Conservation (phyloP, 2,113 vertebrate species). For the Tenrec ecaudatus region DNA sequence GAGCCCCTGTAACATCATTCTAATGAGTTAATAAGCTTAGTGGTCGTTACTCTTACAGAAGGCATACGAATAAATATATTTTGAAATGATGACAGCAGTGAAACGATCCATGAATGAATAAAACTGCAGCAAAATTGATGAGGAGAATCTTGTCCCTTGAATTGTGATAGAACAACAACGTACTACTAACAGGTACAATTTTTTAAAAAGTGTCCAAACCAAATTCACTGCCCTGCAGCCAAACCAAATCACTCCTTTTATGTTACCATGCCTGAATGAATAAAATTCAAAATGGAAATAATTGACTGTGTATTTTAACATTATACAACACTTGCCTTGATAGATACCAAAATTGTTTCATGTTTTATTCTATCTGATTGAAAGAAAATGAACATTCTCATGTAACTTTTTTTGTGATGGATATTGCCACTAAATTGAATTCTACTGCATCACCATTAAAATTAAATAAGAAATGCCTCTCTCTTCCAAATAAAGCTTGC, state of each 20-base stretch:
- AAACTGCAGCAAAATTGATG: background rate
- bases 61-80: background rate
- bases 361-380: background rate
- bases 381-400: background rate
- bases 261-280: background rate
- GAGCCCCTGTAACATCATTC: background rate
- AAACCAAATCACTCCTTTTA: background rate
- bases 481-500: background rate
- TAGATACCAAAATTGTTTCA: background rate
- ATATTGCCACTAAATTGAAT: background rate
- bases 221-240: no score
- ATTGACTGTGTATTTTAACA: background rate
- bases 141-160: background rate
- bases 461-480: background rate
- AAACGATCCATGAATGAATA: background rate
- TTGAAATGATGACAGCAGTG: background rate
- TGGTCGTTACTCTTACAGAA: background rate
- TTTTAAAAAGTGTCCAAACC: background rate
- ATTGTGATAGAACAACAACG: background rate
- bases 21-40: background rate
- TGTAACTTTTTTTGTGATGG: background rate
- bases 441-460: background rate
- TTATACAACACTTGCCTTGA: background rate
- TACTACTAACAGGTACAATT: no score
- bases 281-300: background rate